These are phyloP conservation scores for Elmis aenea DNA, from an alignment of 2,888 invertebrate genomes.

Conservation along the genomic window DNA sequence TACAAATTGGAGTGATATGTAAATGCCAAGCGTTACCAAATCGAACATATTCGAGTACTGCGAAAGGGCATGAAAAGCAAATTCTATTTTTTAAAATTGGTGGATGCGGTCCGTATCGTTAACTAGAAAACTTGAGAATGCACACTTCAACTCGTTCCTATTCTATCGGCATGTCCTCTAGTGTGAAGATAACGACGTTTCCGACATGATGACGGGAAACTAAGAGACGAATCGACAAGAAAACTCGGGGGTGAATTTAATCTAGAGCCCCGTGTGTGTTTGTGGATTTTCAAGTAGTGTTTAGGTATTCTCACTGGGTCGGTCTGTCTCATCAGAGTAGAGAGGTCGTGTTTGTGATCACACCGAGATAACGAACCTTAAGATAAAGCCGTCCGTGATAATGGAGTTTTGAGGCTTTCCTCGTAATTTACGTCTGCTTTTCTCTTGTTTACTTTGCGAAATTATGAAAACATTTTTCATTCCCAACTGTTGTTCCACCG, in stretches of 20 bases:
- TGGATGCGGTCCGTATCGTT: constrained; percentile 17
- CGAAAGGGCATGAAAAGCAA: too few relatives aligned
- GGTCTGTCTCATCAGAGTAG: constrained; percentile 42
- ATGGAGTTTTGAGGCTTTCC: constrained; percentile 26
- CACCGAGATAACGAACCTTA: constrained; percentile 36
- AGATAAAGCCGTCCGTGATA: constrained; percentile 27
- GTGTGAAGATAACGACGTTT: constrained; percentile 47
- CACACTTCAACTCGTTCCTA: constrained; percentile 35
- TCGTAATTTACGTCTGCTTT: constrained; percentile 24
- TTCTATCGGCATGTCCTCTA: constrained; percentile 39
- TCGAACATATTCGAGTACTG: too few relatives aligned
- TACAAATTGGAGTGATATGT: too few relatives aligned
- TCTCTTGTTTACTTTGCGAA: constrained; percentile 12
- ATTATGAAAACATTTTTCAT: constrained; percentile 10
- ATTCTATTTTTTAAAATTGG: too few relatives aligned
- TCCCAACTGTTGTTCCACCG: constrained; percentile 5
- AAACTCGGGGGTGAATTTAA: constrained; percentile 44
- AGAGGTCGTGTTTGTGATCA: constrained; percentile 36
- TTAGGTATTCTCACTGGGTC: constrained; percentile 44
- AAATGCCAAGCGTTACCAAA: too few relatives aligned
- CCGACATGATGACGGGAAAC: constrained; percentile 44
- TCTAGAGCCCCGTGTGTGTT: constrained; percentile 42
- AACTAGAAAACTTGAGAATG: constrained; percentile 19
- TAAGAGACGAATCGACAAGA: constrained; percentile 46
- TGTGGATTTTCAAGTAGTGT: constrained; percentile 48